A percentile compares a stretch with the other conserved stretches of the same genome.
Conservation (phyloP, 2,888 invertebrate species). For the Lapara coniferarum region DNA sequence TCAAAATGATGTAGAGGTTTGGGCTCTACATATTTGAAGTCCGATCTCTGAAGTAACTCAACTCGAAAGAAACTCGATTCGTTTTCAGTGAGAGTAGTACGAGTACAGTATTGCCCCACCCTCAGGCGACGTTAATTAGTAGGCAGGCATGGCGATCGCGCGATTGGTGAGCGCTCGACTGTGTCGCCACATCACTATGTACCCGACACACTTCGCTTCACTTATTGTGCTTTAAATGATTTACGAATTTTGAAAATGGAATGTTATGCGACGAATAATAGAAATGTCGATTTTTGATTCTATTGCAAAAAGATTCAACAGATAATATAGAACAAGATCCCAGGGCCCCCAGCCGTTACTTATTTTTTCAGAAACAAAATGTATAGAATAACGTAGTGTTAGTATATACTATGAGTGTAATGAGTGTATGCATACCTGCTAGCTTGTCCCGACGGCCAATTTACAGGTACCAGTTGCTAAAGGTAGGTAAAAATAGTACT, state of each 20-base stretch:
- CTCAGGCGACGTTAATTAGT: constrained; percentile 63
- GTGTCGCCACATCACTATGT: constrained; percentile 35
- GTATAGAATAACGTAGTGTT: too few species aligned
- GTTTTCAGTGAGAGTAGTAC: constrained; percentile 31
- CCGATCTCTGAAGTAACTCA: not conserved
- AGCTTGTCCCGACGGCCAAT: too few species aligned
- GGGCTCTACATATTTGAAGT: too few species aligned
- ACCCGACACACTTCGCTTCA: constrained; percentile 40
- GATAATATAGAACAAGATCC: too few species aligned
- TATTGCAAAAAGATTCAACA: not conserved
- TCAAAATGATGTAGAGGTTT: too few species aligned
- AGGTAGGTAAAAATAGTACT: too few species aligned
- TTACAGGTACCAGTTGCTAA: too few species aligned
- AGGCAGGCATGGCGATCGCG: constrained; percentile 58
- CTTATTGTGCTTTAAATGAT: not conserved
- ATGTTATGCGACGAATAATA: not conserved
- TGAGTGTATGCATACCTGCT: too few species aligned
- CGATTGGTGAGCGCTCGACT: constrained; percentile 73
- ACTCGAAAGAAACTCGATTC: not conserved
- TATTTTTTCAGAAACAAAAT: too few species aligned
- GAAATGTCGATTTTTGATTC: not conserved
- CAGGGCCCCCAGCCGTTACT: too few species aligned
- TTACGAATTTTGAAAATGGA: not conserved
- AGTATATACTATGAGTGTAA: too few species aligned
- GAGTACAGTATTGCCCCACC: constrained; percentile 64